Evolutionary conservation across 2,113 vertebrate genomes (phyloP).

Genomic region (Cololabis saira): DNA sequence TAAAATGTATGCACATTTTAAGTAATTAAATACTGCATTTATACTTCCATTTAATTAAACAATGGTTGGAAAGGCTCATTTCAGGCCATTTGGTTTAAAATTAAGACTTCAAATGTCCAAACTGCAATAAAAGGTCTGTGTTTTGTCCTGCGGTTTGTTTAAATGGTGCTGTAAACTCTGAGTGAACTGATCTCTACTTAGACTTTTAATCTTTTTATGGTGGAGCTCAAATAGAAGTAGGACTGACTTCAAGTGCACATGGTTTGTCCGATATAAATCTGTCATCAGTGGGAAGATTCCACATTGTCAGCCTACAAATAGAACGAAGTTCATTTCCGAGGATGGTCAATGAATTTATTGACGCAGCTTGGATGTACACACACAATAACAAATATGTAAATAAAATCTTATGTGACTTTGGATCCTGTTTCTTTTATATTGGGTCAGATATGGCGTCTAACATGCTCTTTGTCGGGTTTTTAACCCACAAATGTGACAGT

Average conservation of each 20-base stretch:
- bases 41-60: neutral
- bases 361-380: neutral
- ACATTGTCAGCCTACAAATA: slow-evolving; percentile 48
- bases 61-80: no score
- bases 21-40: neutral
- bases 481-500: neutral
- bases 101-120: neutral
- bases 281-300: slow-evolving; percentile 31
- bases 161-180: slow-evolving; percentile 8
- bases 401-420: no score
- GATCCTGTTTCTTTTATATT: no score
- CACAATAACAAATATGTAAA: neutral
- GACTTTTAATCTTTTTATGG: slow-evolving; percentile 37
- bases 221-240: neutral
- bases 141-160: neutral
- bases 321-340: slow-evolving; percentile 21
- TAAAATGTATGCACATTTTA: no score
- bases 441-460: neutral
- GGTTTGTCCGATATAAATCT: slow-evolving; percentile 18
- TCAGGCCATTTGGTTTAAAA: neutral
- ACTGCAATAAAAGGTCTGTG: neutral
- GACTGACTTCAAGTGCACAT: neutral
- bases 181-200: slow-evolving; percentile 1
- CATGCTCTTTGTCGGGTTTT: neutral
- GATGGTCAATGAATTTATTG: neutral